Percentiles rank a stretch among this genome's conserved stretches.
phyloP scores from a whole-genome alignment of 2,113 vertebrate species.

The Lasiurus borealis region DNA sequence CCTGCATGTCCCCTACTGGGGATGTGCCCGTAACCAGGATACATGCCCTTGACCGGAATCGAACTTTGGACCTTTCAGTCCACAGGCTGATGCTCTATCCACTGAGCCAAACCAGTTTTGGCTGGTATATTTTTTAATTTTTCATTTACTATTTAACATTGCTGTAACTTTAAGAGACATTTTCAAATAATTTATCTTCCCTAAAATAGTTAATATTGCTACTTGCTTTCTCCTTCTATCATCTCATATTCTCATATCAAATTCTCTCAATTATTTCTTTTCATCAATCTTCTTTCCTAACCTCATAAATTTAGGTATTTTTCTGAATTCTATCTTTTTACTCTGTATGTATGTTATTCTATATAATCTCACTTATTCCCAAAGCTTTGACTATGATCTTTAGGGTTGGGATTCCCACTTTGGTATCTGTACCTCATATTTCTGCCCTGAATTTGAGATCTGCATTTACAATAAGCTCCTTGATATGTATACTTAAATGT shows the following conservation, averaged over 20 bases:
- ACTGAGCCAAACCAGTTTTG: no score
- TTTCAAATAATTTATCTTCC: background rate
- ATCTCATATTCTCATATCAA: background rate
- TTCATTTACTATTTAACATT: background rate
- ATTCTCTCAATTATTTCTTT: background rate
- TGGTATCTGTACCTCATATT: background rate
- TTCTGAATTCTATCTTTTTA: background rate
- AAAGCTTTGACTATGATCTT: background rate
- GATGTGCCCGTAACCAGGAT: no score
- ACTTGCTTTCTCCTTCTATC: background rate
- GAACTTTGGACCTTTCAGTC: no score
- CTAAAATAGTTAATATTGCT: background rate
- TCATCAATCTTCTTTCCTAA: background rate
- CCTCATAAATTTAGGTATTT: background rate
- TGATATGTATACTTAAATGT: background rate
- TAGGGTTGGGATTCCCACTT: background rate
- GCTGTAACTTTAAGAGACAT: background rate
- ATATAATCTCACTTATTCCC: background rate
- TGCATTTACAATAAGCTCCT: background rate
- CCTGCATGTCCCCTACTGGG: no score
- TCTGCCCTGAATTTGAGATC: slow-evolving; percentile 3
- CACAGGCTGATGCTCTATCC: no score
- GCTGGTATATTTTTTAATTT: no score
- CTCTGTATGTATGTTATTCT: background rate
- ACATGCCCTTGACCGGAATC: no score